These are phyloP conservation scores for Lasioglossum leucozonium DNA, from an alignment of 2,888 invertebrate species.

Conservation along the genomic window DNA sequence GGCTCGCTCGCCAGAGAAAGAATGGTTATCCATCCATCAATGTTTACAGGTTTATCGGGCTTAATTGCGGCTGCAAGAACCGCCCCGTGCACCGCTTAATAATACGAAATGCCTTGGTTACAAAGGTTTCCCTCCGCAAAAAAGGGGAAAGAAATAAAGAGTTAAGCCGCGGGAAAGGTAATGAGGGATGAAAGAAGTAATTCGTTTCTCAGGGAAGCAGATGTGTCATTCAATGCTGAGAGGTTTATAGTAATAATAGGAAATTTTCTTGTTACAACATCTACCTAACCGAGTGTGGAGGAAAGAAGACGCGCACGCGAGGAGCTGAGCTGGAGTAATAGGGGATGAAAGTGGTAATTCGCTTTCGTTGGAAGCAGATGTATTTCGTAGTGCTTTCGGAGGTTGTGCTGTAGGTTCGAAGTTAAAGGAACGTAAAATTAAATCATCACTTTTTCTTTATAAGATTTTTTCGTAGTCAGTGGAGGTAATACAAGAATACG, in stretches of 20 bases:
- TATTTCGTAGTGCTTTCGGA: not conserved
- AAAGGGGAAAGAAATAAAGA: not conserved
- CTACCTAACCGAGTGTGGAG: not conserved
- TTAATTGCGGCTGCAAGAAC: constrained; percentile 2
- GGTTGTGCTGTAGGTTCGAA: not conserved
- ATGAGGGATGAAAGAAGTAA: constrained; percentile 6
- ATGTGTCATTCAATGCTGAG: not conserved
- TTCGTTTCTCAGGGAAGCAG: not conserved
- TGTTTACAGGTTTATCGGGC: constrained; percentile 12
- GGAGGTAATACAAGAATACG: no score
- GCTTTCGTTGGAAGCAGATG: not conserved
- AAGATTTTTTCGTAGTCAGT: no score
- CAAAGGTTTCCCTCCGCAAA: not conserved
- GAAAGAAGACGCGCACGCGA: not conserved
- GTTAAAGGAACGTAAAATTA: not conserved
- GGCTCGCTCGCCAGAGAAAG: not conserved
- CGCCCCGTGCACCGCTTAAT: not conserved
- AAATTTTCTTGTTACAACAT: not conserved
- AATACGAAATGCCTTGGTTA: constrained; percentile 5
- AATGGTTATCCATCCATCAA: constrained; percentile 10
- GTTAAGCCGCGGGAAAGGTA: not conserved
- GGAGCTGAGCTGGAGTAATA: not conserved
- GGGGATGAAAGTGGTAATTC: constrained; percentile 6
- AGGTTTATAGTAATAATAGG: not conserved
- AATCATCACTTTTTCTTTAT: not conserved